These are phyloP conservation scores for Macrophya annulata DNA, from an alignment of 2,888 invertebrate genomes.

Conservation along the genomic window DNA sequence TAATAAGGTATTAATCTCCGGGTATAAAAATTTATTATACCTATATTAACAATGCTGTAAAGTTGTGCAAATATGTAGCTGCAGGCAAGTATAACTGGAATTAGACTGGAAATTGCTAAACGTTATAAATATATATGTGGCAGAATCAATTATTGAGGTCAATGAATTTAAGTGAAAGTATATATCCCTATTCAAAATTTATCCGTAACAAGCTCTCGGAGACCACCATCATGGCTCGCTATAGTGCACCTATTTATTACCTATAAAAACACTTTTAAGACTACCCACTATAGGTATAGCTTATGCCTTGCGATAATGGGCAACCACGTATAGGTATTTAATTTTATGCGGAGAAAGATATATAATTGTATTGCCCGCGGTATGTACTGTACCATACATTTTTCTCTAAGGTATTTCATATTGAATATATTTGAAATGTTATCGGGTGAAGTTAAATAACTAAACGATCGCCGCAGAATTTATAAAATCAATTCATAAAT, in stretches of 20 bases:
- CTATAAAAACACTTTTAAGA: conserved; percentile 36
- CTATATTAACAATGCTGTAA: not conserved
- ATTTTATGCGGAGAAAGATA: conserved; percentile 9
- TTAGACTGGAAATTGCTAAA: conserved; percentile 27
- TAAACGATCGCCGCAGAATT: not conserved
- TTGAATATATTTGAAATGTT: not conserved
- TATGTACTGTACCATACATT: not conserved
- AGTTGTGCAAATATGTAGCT: conserved; percentile 7
- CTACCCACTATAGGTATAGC: not conserved
- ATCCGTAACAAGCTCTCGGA: conserved; percentile 21
- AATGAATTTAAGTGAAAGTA: conserved; percentile 48
- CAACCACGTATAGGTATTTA: not conserved
- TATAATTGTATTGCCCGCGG: conserved; percentile 33
- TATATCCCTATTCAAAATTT: conserved; percentile 49
- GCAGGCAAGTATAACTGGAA: conserved; percentile 11
- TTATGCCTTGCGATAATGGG: conserved; percentile 29
- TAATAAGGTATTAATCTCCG: no score
- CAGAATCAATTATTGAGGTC: conserved; percentile 42
- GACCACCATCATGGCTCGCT: not conserved
- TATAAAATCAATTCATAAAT: not conserved
- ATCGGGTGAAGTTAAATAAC: not conserved
- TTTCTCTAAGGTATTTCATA: not conserved
- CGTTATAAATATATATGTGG: conserved; percentile 7
- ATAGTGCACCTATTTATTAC: conserved; percentile 22
- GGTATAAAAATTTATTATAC: not conserved